Percentiles rank a stretch among this genome's conserved stretches.
Conservation (phyloP, 2,113 vertebrate species). For the Istiophorus platypterus region DNA sequence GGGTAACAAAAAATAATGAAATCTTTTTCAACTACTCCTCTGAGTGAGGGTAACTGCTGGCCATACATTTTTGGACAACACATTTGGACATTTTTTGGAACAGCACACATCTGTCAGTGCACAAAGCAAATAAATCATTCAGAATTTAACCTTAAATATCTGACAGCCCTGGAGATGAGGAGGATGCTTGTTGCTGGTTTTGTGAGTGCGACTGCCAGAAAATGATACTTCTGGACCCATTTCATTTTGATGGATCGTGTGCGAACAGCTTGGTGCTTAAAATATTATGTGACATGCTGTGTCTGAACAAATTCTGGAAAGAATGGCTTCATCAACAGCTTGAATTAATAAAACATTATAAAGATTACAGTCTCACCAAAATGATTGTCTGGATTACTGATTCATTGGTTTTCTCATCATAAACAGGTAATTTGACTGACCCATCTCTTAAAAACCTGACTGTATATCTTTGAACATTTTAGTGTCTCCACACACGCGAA, state of each 20-base stretch:
- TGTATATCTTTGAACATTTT: background rate
- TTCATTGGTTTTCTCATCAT: slow-evolving; percentile 13
- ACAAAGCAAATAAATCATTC: slow-evolving; percentile 12
- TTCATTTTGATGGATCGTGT: slow-evolving; percentile 34
- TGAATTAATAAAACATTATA: slow-evolving; percentile 12
- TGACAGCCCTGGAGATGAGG: background rate
- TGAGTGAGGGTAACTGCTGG: background rate
- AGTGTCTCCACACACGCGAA: slow-evolving; percentile 5
- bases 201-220: no score
- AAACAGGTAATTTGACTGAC: slow-evolving; percentile 1
- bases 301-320: slow-evolving; percentile 29
- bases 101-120: background rate
- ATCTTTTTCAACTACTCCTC: background rate
- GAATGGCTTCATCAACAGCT: slow-evolving; percentile 3
- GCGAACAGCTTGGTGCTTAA: slow-evolving; percentile 14
- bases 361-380: background rate
- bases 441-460: slow-evolving; percentile 1
- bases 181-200: background rate
- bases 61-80: slow-evolving; percentile 11
- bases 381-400: slow-evolving; percentile 14
- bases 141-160: background rate
- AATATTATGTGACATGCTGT: slow-evolving; percentile 30
- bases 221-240: no score
- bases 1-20: background rate
- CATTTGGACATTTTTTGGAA: no score